These are phyloP conservation scores for Tetranychus urticae DNA, from an alignment of 1,140 invertebrate species.

Conservation along the genomic window DNA sequence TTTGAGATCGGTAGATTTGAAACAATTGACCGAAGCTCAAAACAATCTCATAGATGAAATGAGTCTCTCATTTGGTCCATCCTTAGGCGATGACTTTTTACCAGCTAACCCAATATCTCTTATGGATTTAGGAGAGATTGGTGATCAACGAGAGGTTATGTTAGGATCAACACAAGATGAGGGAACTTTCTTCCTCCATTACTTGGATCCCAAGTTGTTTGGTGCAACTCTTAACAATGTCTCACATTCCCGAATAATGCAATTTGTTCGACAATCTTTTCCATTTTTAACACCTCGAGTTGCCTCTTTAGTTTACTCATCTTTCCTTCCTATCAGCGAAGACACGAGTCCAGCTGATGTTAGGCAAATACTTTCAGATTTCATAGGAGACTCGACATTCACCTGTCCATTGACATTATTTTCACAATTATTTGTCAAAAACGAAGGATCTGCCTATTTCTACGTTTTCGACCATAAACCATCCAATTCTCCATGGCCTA, in stretches of 20 bases:
- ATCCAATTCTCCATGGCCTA: constrained; percentile 61
- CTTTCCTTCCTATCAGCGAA: background rate
- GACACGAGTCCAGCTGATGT: background rate
- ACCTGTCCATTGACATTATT: constrained; percentile 1
- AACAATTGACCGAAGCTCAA: background rate
- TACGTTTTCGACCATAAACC: constrained; percentile 82
- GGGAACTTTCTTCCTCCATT: constrained; percentile 60
- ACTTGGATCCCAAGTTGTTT: background rate
- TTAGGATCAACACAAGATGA: constrained; percentile 84
- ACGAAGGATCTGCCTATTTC: constrained; percentile 43
- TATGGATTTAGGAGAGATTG: constrained; percentile 1
- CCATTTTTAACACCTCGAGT: background rate
- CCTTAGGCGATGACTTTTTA: constrained; percentile 6
- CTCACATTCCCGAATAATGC: background rate
- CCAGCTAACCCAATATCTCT: constrained; percentile 1
- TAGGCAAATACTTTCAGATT: background rate
- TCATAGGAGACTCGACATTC: constrained; percentile 1
- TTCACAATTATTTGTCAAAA: background rate
- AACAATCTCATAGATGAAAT: background rate
- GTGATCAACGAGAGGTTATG: constrained; percentile 29
- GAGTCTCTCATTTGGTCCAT: background rate
- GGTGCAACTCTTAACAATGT: background rate
- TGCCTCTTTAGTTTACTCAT: background rate
- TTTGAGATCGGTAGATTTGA: background rate
- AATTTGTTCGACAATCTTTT: background rate